Percentiles rank a stretch among this genome's conserved stretches.
These are phyloP conservation scores for Adrianichthys oophorus DNA, from an alignment of 2,797 vertebrate genomes.

Conservation along the genomic window DNA sequence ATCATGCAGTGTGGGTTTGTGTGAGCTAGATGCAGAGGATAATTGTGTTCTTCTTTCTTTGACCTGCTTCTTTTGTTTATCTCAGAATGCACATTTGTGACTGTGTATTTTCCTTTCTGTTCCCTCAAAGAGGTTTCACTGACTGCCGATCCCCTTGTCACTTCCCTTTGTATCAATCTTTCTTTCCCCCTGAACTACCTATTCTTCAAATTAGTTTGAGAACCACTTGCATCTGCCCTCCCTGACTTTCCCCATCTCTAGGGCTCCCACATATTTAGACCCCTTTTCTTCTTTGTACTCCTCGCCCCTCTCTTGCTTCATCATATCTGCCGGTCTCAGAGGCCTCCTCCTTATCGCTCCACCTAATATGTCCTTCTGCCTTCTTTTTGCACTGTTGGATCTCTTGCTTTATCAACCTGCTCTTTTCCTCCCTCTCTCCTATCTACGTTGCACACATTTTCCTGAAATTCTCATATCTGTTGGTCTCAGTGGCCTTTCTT, in stretches of 20 bases:
- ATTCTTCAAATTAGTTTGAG: constrained; percentile 48
- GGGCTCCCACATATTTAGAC: constrained; percentile 40
- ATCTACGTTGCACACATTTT: constrained; percentile 49
- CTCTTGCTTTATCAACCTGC: constrained; percentile 30
- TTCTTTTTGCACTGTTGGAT: constrained; percentile 34
- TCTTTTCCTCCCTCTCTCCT: constrained; percentile 21
- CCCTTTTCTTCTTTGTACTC: constrained; percentile 15
- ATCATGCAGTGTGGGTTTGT: constrained; percentile 33
- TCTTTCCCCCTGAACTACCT: constrained; percentile 37
- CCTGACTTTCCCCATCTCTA: constrained; percentile 21
- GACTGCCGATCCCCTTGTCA: constrained; percentile 35
- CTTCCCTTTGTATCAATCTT: constrained; percentile 50
- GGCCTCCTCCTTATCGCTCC: constrained; percentile 50
- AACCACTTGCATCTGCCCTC: constrained; percentile 11
- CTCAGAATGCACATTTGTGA: constrained; percentile 16
- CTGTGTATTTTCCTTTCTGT: constrained; percentile 35
- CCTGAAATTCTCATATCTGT: constrained; percentile 32
- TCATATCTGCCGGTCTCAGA: constrained; percentile 54
- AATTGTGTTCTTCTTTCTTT: constrained; percentile 27
- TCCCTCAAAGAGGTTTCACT: constrained; percentile 35
- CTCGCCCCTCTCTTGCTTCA: constrained; percentile 33
- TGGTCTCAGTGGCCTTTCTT: constrained; percentile 32
- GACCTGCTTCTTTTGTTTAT: constrained; percentile 39
- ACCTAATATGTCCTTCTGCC: constrained; percentile 48
- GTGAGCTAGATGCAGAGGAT: constrained; percentile 18